These are phyloP conservation scores for Zhengitettix transpicula DNA, from an alignment of 2,888 invertebrate species.

Conservation along the genomic window DNA sequence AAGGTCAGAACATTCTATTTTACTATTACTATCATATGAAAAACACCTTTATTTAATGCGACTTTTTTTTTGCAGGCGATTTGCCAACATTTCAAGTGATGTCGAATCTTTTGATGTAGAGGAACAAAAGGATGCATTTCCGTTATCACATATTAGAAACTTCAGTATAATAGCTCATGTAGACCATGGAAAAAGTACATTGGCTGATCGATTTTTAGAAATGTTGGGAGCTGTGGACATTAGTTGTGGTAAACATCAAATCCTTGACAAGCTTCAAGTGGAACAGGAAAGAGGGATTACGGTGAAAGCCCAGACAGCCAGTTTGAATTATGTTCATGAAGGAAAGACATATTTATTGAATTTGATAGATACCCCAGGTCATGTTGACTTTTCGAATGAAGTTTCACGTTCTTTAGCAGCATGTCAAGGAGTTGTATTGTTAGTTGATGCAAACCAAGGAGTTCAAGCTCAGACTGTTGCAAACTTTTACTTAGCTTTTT, in stretches of 20 bases:
- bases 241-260: constrained; percentile 47
- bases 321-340: constrained; percentile 56
- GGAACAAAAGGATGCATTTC: constrained; percentile 5
- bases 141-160: constrained; percentile 51
- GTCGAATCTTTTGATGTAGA: too few species aligned
- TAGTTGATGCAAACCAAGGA: constrained; percentile 93
- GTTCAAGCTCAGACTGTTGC: constrained; percentile 97
- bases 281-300: constrained; percentile 95
- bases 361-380: constrained; percentile 94
- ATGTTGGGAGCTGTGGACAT: constrained; percentile 64
- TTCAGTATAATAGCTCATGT: constrained; percentile 99
- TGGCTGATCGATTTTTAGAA: constrained; percentile 91
- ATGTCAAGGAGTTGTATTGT: constrained; percentile 84
- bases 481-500: constrained; percentile 82
- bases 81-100: too few species aligned
- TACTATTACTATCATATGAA: too few species aligned
- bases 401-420: constrained; percentile 75
- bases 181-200: constrained; percentile 95
- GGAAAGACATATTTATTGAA: constrained; percentile 68
- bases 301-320: constrained; percentile 93
- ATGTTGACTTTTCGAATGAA: constrained; percentile 95
- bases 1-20: too few species aligned
- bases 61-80: too few species aligned
- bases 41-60: too few species aligned
- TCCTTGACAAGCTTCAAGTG: constrained; percentile 63